Percentiles rank a stretch among this genome's conserved stretches.
These are phyloP conservation scores for Dromiciops gliroides DNA, from an alignment of 2,113 vertebrate genomes.

Conservation along the genomic window DNA sequence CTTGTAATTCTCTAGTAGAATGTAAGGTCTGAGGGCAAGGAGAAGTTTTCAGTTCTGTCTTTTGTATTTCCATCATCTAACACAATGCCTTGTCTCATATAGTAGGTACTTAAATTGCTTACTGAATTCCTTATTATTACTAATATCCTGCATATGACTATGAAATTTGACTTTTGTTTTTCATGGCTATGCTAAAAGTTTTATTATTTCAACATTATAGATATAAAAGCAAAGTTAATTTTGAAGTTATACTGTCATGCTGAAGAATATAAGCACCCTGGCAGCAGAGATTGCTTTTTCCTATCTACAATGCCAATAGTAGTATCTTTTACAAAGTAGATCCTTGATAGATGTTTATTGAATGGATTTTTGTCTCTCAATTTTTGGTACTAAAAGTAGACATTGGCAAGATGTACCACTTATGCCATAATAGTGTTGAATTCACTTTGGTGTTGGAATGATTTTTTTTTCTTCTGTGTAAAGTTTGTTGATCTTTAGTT, in stretches of 20 bases:
- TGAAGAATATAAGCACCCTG: neutral
- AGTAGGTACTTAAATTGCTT: neutral
- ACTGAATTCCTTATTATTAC: neutral
- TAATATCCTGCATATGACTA: slow-evolving; percentile 9
- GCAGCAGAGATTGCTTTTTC: neutral
- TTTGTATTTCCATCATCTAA: neutral
- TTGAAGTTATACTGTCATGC: neutral
- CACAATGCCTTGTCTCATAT: neutral
- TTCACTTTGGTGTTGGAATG: neutral
- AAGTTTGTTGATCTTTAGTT: neutral
- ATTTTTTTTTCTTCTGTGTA: neutral
- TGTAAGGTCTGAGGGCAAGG: no score
- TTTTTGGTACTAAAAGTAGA: neutral
- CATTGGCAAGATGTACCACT: neutral
- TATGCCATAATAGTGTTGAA: neutral
- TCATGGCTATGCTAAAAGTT: neutral
- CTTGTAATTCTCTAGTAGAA: neutral
- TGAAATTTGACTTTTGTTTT: neutral
- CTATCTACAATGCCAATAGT: neutral
- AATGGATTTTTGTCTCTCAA: neutral
- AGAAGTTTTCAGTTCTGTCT: no score
- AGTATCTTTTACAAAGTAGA: neutral
- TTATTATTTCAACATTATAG: neutral
- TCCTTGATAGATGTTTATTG: neutral
- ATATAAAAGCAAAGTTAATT: neutral